phyloP scores from a whole-genome alignment of 2,113 vertebrate genomes.

The Pelobates fuscus region DNA sequence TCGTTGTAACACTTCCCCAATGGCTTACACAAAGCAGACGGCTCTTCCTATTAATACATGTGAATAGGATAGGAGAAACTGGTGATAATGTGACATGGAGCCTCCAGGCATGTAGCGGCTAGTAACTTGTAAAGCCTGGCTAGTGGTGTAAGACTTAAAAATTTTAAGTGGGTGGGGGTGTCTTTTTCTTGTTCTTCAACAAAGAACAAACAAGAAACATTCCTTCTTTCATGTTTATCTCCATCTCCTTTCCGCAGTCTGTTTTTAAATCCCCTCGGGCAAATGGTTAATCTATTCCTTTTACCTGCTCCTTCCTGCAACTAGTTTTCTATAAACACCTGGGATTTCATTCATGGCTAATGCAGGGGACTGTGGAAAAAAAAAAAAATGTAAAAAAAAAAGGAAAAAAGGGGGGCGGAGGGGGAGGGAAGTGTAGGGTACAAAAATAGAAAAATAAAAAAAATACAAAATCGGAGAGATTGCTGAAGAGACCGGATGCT shows the following conservation, averaged over 20 bases:
- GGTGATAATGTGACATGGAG: too few relatives aligned
- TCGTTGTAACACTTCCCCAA: too few relatives aligned
- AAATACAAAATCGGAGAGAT: not conserved
- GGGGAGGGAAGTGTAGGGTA: too few relatives aligned
- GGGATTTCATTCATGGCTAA: constrained; percentile 37
- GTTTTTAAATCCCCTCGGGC: constrained; percentile 39
- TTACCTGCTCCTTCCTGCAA: constrained; percentile 36
- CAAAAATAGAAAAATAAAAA: not conserved
- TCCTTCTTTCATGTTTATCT: not conserved
- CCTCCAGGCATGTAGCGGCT: too few relatives aligned
- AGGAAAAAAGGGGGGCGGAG: not conserved
- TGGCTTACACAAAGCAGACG: too few relatives aligned
- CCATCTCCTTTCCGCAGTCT: constrained; percentile 31
- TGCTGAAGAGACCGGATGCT: not conserved
- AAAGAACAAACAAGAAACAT: too few relatives aligned
- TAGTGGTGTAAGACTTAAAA: too few relatives aligned
- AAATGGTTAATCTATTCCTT: constrained; percentile 44
- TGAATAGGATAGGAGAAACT: too few relatives aligned
- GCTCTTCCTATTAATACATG: too few relatives aligned
- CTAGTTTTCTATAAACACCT: constrained; percentile 33
- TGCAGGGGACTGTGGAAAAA: not conserved
- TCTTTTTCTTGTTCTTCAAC: too few relatives aligned
- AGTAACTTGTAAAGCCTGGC: too few relatives aligned
- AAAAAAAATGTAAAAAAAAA: not conserved
- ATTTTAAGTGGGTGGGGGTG: too few relatives aligned